Evolutionary conservation across 2,113 vertebrate species (phyloP).

Genomic region (Clarias batrachus): DNA sequence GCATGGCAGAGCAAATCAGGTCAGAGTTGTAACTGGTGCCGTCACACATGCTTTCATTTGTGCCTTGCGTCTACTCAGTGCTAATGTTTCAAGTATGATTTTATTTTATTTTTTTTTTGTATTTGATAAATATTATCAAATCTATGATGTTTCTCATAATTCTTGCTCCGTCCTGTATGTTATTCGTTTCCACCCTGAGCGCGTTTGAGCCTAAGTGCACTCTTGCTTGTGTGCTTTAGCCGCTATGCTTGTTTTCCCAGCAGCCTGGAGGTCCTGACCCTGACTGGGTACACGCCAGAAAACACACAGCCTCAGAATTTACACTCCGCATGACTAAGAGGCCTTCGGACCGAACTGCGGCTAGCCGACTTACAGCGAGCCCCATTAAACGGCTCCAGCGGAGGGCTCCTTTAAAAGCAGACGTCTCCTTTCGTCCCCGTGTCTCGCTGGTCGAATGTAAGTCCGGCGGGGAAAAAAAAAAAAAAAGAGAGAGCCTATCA

Average conservation of each 20-base stretch:
- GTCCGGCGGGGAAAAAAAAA: neutral
- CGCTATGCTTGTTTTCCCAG: slow-evolving; percentile 33
- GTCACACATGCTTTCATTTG: neutral
- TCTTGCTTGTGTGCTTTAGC: neutral
- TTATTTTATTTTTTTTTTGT: too few relatives aligned
- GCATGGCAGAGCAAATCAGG: neutral
- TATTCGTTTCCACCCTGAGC: neutral
- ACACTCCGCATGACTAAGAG: slow-evolving; percentile 31
- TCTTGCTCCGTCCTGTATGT: neutral
- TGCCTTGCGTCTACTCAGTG: neutral
- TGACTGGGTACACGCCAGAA: slow-evolving; percentile 32
- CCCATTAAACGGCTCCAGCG: slow-evolving; percentile 33
- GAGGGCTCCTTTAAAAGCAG: slow-evolving; percentile 30
- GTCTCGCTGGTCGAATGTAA: slow-evolving; percentile 33
- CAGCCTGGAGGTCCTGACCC: slow-evolving; percentile 40
- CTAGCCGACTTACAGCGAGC: slow-evolving; percentile 36
- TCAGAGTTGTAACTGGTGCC: neutral
- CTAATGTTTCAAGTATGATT: neutral
- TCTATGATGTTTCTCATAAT: neutral
- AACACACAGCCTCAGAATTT: slow-evolving; percentile 38
- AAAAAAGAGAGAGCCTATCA: neutral
- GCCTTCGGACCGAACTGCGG: slow-evolving; percentile 22
- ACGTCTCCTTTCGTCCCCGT: neutral
- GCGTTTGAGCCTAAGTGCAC: neutral
- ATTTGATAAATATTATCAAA: neutral